Evolutionary conservation across 2,888 invertebrate genomes (phyloP).

Genomic region (Dioctria linearis): DNA sequence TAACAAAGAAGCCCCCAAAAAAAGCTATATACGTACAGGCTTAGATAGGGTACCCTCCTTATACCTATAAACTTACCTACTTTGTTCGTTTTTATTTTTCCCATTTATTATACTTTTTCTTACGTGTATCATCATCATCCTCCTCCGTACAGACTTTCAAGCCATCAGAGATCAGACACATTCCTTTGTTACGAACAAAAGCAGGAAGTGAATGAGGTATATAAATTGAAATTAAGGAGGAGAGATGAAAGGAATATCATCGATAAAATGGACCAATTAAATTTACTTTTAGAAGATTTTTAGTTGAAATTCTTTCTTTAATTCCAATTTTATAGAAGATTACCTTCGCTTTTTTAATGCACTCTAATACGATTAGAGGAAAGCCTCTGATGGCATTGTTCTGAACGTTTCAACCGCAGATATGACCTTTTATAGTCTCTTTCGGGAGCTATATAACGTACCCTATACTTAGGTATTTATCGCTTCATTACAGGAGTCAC

Average conservation of each 20-base stretch:
- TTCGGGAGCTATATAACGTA: no score
- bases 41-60: neutral
- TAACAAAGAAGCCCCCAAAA: conserved; percentile 24
- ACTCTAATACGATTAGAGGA: no score
- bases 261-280: conserved; percentile 44
- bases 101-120: conserved; percentile 7
- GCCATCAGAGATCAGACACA: conserved; percentile 10
- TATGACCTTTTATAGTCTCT: no score
- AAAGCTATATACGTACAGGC: conserved; percentile 26
- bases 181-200: conserved; percentile 19
- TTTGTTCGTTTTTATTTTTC: conserved; percentile 15
- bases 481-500: no score
- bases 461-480: no score
- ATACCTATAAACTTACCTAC: neutral
- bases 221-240: conserved; percentile 38
- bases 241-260: conserved; percentile 25
- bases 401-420: no score
- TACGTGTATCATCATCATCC: conserved; percentile 15
- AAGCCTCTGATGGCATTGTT: no score
- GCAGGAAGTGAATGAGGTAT: conserved; percentile 8
- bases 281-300: conserved; percentile 25
- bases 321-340: neutral
- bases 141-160: neutral
- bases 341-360: no score
- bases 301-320: conserved; percentile 1